Evolutionary conservation across 2,113 vertebrate genomes (phyloP).

Genomic region (Xenotilapia caudafasciata): DNA sequence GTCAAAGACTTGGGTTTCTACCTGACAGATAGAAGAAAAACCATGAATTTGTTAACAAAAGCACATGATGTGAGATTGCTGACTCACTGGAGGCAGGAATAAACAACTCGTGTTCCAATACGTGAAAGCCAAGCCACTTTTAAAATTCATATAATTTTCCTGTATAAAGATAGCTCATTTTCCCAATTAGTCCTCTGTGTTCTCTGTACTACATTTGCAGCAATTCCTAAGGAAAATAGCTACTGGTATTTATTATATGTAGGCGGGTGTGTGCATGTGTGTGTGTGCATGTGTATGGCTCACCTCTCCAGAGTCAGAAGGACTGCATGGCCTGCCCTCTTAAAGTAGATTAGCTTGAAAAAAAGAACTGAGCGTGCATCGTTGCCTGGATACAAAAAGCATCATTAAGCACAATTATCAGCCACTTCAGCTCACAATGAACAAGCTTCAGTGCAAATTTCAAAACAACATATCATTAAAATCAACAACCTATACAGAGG

Average conservation of each 20-base stretch:
- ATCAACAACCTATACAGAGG: constrained; percentile 13
- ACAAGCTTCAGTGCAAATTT: constrained; percentile 42
- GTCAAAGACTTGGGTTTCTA: neutral
- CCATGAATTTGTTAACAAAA: neutral
- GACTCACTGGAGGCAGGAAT: neutral
- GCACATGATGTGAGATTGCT: neutral
- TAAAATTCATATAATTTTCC: neutral
- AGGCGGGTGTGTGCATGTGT: neutral
- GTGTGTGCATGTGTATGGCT: neutral
- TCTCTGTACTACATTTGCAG: neutral
- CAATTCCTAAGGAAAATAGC: neutral
- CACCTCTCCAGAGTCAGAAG: constrained; percentile 44
- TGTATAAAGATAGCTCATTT: neutral
- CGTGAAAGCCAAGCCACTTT: neutral
- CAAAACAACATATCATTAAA: constrained; percentile 55
- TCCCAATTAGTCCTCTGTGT: neutral
- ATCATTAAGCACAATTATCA: constrained; percentile 73
- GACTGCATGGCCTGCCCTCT: constrained; percentile 24
- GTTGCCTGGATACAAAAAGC: constrained; percentile 82
- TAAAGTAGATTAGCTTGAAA: constrained; percentile 59
- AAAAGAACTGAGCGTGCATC: constrained; percentile 34
- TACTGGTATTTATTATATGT: constrained; percentile 3
- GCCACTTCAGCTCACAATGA: constrained; percentile 61
- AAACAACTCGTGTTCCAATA: neutral
- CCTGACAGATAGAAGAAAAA: neutral